Percentiles rank a stretch among this genome's conserved stretches.
Conservation (phyloP, 2,888 invertebrate species). For the Pantelozetes paolii region DNA sequence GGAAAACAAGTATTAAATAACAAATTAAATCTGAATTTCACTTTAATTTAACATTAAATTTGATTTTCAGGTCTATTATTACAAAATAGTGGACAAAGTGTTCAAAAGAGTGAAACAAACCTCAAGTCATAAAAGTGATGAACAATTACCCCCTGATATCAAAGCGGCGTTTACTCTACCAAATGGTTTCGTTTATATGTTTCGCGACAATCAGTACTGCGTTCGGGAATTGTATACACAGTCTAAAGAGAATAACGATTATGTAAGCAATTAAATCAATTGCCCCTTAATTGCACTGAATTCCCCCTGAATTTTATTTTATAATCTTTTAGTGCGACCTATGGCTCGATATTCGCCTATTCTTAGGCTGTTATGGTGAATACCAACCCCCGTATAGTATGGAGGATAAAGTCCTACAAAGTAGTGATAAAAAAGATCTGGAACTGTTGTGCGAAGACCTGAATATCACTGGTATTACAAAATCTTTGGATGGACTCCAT, state of each 20-base stretch:
- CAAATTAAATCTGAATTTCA: not conserved
- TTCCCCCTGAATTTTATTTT: not conserved
- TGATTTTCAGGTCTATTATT: constrained; percentile 12
- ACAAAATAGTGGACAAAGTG: not conserved
- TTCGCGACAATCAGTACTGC: not conserved
- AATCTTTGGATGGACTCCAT: not conserved
- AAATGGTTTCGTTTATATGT: constrained; percentile 1
- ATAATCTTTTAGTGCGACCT: not conserved
- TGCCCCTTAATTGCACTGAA: not conserved
- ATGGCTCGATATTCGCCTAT: not conserved
- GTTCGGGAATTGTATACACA: not conserved
- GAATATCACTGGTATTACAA: not conserved
- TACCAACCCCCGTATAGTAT: constrained; percentile 6
- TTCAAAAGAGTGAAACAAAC: not conserved
- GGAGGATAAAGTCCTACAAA: not conserved
- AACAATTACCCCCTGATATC: not conserved
- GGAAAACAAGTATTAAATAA: not conserved
- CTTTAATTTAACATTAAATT: not conserved
- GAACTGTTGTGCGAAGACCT: not conserved
- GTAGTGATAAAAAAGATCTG: not conserved
- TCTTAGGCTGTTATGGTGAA: constrained; percentile 19
- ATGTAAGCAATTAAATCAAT: not conserved
- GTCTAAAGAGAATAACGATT: too few species aligned
- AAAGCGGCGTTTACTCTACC: not conserved
- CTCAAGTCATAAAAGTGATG: not conserved